Conservation (phyloP, 2,888 invertebrate genomes). For the Julus scandinavius region DNA sequence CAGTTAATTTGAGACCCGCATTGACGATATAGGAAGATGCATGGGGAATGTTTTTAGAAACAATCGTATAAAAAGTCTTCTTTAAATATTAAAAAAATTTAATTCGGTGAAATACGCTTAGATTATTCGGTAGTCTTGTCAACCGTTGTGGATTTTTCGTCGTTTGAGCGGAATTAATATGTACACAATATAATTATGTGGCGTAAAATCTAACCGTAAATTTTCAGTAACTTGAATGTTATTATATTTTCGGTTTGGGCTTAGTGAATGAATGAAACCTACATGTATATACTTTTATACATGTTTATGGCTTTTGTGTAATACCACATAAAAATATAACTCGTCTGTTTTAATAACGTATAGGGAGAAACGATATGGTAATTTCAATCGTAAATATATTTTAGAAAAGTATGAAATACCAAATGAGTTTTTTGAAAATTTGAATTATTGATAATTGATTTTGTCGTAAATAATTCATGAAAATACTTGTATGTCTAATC, state of each 20-base stretch:
- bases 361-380: background rate
- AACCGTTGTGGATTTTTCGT: background rate
- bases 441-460: no score
- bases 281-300: background rate
- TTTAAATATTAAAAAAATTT: slow-evolving; percentile 33
- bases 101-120: slow-evolving; percentile 6
- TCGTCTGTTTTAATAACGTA: background rate
- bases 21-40: background rate
- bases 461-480: no score
- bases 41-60: background rate
- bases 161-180: slow-evolving; percentile 27
- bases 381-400: background rate
- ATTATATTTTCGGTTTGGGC: background rate
- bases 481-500: no score
- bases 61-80: background rate
- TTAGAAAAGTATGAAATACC: background rate
- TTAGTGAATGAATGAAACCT: background rate
- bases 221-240: slow-evolving; percentile 26
- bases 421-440: no score
- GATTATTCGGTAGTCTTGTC: background rate
- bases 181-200: slow-evolving; percentile 29
- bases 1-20: slow-evolving; percentile 1
- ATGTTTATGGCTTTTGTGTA: background rate
- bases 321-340: background rate
- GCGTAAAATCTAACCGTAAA: background rate